phyloP scores from a whole-genome alignment of 2,888 invertebrate species.

The Polyommatus icarus region DNA sequence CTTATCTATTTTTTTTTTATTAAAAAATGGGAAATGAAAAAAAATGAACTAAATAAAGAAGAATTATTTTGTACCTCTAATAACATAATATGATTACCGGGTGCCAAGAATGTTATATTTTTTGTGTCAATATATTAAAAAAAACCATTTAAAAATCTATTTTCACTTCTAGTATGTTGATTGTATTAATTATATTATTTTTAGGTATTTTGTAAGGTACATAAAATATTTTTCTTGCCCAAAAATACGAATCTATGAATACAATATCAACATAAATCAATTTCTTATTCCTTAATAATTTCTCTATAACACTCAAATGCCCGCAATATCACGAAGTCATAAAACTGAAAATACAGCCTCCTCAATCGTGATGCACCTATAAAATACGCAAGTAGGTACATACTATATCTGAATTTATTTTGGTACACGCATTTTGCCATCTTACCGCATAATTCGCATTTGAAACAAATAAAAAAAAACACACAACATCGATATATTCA shows the following conservation, averaged over 20 bases:
- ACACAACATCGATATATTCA: slow-evolving; percentile 4
- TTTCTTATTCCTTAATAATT: neutral
- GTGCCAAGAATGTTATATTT: no score
- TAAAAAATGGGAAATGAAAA: no score
- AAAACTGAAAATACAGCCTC: slow-evolving; percentile 19
- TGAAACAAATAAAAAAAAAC: neutral
- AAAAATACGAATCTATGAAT: neutral
- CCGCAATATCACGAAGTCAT: neutral
- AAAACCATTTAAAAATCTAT: no score
- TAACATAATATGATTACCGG: no score
- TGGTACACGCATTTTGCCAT: slow-evolving; percentile 43
- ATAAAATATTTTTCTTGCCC: no score
- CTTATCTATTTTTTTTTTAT: no score
- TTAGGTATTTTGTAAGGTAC: no score
- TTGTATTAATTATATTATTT: no score
- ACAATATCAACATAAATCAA: neutral
- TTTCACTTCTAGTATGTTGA: no score
- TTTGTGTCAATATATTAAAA: no score
- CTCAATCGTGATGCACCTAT: neutral
- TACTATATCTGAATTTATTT: slow-evolving; percentile 37
- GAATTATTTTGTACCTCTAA: no score
- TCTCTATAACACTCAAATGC: neutral
- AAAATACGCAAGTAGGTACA: slow-evolving; percentile 21
- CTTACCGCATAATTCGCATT: slow-evolving; percentile 20
- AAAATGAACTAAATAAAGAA: no score